A percentile compares a stretch with the other conserved stretches of the same genome.
These are phyloP conservation scores for Nesometra sesokonis DNA, from an alignment of 35 echinoderm and acorn worm genomes.

Conservation along the genomic window DNA sequence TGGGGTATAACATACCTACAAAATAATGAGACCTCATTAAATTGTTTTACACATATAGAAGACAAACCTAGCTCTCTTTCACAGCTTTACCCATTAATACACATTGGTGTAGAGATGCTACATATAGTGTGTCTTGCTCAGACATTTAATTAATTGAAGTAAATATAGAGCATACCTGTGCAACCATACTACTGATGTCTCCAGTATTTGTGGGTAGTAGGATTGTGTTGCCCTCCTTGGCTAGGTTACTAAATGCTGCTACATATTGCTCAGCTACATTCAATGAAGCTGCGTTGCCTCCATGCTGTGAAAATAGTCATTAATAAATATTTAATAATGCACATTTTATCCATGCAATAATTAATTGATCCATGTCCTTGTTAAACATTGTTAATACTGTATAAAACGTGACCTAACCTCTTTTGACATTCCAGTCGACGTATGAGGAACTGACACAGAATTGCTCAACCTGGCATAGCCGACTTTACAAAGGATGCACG, in stretches of 20 bases:
- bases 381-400: no score
- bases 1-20: no score
- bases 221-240: conserved; percentile 73
- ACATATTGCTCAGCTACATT: conserved; percentile 98
- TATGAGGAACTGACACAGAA: no score
- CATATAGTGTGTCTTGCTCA: no score
- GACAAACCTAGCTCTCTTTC: neutral
- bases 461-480: no score
- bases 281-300: conserved; percentile 78
- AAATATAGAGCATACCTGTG: conserved; percentile 88
- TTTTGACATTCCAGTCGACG: no score
- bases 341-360: no score
- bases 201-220: conserved; percentile 88
- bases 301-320: conserved; percentile 44
- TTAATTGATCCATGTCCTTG: no score
- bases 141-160: neutral
- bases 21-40: neutral
- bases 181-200: conserved; percentile 93
- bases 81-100: neutral
- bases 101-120: neutral
- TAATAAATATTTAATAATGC: no score
- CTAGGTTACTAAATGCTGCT: conserved; percentile 77
- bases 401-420: no score
- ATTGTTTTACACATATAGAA: neutral
- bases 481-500: no score